These are phyloP conservation scores for Rhyzopertha dominica DNA, from an alignment of 1,140 invertebrate species.

Conservation along the genomic window DNA sequence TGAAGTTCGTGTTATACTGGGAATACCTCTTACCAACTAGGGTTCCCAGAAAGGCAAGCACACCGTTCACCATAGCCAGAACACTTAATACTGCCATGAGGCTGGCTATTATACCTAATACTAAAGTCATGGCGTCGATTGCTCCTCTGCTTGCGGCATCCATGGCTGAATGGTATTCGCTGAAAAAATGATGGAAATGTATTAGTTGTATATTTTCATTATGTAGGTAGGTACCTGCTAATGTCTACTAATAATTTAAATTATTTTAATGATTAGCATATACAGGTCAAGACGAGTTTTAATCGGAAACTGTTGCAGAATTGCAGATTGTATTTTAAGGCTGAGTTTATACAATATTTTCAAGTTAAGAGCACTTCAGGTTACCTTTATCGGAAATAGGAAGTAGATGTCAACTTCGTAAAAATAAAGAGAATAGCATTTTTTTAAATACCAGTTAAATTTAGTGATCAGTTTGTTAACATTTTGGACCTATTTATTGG, in stretches of 20 bases:
- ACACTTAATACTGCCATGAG: conserved; percentile 88
- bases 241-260: no score
- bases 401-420: neutral
- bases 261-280: conserved; percentile 3
- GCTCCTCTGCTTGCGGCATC: conserved; percentile 90
- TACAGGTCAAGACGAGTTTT: neutral
- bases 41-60: conserved; percentile 73
- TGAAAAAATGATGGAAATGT: conserved; percentile 45
- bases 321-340: neutral
- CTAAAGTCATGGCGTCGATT: conserved; percentile 70
- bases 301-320: neutral
- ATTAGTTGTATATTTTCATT: neutral
- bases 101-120: conserved; percentile 86
- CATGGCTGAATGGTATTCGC: conserved; percentile 73
- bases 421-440: no score
- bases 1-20: conserved; percentile 9
- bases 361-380: conserved; percentile 4
- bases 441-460: no score
- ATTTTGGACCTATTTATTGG: no score
- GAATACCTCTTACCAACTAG: conserved; percentile 63
- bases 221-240: no score
- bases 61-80: conserved; percentile 74
- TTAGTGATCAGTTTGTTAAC: no score
- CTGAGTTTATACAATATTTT: conserved; percentile 3
- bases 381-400: conserved; percentile 2